Evolutionary conservation across 2,113 vertebrate species (phyloP).

Genomic region (Globicephala melas): DNA sequence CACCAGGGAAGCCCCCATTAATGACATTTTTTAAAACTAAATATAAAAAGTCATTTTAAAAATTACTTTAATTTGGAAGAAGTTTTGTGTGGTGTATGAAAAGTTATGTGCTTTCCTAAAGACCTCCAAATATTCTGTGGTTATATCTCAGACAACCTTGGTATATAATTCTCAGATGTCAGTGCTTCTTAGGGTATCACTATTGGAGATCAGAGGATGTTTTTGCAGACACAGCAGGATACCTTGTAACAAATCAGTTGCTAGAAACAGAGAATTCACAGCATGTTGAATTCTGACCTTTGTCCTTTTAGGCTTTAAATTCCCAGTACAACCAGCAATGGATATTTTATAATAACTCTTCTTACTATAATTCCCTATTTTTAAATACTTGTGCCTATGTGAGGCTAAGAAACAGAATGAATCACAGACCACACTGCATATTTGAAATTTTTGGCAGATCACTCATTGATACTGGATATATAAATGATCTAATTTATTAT

Average conservation of each 20-base stretch:
- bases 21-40: background rate
- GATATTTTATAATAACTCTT: background rate
- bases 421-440: background rate
- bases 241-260: background rate
- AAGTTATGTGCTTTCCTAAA: background rate
- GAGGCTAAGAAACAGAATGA: background rate
- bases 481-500: background rate
- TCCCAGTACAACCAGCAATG: background rate
- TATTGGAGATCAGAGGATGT: background rate
- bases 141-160: background rate
- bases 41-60: background rate
- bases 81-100: background rate
- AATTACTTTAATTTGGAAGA: background rate
- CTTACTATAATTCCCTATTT: background rate
- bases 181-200: background rate
- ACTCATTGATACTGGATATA: background rate
- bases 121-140: background rate
- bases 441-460: background rate
- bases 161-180: background rate
- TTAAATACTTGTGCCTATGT: background rate
- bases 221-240: background rate
- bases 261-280: background rate
- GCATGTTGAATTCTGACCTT: background rate
- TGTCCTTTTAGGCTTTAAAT: background rate
- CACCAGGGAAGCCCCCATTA: background rate